A percentile compares a stretch with the other conserved stretches of the same genome.
Conservation (phyloP, 2,797 vertebrate genomes). For the Decapterus maruadsi region DNA sequence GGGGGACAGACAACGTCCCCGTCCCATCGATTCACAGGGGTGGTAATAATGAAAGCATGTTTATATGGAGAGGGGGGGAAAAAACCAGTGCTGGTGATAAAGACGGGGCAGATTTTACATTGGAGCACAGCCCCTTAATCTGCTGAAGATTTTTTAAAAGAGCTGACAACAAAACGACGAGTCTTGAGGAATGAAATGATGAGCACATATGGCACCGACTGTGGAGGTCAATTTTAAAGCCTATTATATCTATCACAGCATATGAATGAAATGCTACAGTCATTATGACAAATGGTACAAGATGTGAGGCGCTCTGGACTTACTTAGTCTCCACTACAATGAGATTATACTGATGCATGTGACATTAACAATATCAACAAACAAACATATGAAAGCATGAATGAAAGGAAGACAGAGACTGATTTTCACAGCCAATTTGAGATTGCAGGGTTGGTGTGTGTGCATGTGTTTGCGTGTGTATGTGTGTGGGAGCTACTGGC, state of each 20-base stretch:
- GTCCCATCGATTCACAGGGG: constrained; percentile 59
- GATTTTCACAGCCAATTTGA: constrained; percentile 88
- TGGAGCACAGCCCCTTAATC: constrained; percentile 46
- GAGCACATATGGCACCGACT: constrained; percentile 38
- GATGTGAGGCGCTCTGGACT: constrained; percentile 69
- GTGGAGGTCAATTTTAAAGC: constrained; percentile 65
- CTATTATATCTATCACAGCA: constrained; percentile 47
- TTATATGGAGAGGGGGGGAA: constrained; percentile 51
- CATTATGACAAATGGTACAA: constrained; percentile 72
- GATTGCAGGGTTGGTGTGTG: constrained; percentile 68
- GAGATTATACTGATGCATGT: constrained; percentile 77
- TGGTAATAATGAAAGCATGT: constrained; percentile 51
- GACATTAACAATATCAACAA: constrained; percentile 85
- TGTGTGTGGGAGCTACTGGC: constrained; percentile 71
- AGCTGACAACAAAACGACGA: constrained; percentile 43
- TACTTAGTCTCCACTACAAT: constrained; percentile 68
- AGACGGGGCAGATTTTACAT: constrained; percentile 48
- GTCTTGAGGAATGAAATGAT: constrained; percentile 57
- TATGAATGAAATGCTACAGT: constrained; percentile 69
- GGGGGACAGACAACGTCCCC: constrained; percentile 67
- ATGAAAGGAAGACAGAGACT: constrained; percentile 81
- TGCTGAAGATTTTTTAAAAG: constrained; percentile 33
- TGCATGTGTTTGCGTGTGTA: constrained; percentile 34
- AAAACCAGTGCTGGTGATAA: constrained; percentile 32
- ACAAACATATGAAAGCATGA: constrained; percentile 84